A percentile compares a stretch with the other conserved stretches of the same genome.
Evolutionary conservation across 2,113 vertebrate species (phyloP).

Genomic region (Parus major): DNA sequence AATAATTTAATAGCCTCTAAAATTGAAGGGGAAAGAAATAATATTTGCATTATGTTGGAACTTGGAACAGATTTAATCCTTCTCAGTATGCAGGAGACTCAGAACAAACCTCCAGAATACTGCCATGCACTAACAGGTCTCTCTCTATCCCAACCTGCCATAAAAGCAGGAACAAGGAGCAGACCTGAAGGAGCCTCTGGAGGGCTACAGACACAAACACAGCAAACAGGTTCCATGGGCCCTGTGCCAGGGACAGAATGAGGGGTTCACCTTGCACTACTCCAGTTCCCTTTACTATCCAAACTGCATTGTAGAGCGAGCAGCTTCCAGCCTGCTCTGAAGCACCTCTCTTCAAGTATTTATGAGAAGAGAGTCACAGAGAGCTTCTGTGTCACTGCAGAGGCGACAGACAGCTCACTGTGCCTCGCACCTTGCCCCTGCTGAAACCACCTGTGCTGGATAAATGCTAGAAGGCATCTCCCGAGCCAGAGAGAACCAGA

Average conservation of each 20-base stretch:
- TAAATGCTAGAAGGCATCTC: not conserved
- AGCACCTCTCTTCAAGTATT: accelerated
- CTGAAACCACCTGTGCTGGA: not conserved
- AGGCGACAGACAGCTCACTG: too few relatives aligned
- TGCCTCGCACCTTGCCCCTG: not conserved
- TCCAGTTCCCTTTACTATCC: not conserved
- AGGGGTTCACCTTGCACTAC: accelerated
- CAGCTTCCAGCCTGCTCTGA: not conserved
- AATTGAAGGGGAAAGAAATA: not conserved
- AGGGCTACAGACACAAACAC: not conserved
- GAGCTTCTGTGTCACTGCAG: not conserved
- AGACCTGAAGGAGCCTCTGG: not conserved
- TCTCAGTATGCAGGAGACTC: not conserved
- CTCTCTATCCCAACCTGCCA: accelerated
- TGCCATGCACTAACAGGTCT: not conserved
- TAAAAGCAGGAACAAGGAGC: accelerated
- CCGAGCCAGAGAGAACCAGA: accelerated
- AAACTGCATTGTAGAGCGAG: accelerated
- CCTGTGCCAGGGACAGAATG: not conserved
- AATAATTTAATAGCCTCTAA: not conserved
- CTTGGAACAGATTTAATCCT: not conserved
- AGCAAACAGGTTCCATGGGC: not conserved
- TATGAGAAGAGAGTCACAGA: too few relatives aligned
- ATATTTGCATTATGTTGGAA: accelerated
- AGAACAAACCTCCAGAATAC: not conserved